Percentiles rank a stretch among this genome's conserved stretches.
Conservation (phyloP, 2,113 vertebrate genomes). For the Pteropus alecto region DNA sequence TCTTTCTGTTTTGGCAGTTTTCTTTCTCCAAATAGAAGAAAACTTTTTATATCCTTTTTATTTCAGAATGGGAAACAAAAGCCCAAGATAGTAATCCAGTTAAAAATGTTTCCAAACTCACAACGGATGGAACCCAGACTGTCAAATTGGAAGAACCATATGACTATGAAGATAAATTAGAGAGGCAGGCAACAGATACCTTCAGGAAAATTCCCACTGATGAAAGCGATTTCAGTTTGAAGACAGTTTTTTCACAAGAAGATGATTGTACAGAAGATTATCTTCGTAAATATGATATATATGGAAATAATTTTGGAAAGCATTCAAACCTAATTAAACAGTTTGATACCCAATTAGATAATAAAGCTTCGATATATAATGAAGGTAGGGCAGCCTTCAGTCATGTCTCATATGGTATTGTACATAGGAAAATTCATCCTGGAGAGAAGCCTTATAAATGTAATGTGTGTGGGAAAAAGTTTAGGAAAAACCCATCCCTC, state of each 20-base stretch:
- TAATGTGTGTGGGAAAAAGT: constrained; percentile 77
- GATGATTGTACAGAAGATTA: constrained; percentile 64
- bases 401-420: constrained; percentile 67
- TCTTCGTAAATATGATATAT: constrained; percentile 73
- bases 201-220: constrained; percentile 16
- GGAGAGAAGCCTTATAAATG: constrained; percentile 80
- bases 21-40: constrained; percentile 25
- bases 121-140: constrained; percentile 32
- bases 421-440: constrained; percentile 74
- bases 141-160: constrained; percentile 64
- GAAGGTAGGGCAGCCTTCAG: constrained; percentile 73
- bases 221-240: constrained; percentile 45
- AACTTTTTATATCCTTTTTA: constrained; percentile 30
- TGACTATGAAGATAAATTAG: constrained; percentile 36
- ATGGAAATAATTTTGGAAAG: constrained; percentile 76
- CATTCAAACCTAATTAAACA: constrained; percentile 73
- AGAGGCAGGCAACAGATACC: neutral
- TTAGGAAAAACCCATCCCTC: constrained; percentile 76
- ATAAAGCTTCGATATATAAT: constrained; percentile 67
- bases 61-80: constrained; percentile 71
- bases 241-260: constrained; percentile 53
- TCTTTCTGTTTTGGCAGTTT: constrained; percentile 13
- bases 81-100: neutral
- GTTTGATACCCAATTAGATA: constrained; percentile 71
- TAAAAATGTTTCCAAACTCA: constrained; percentile 32